Conservation (phyloP, 2,113 vertebrate species). For the Riparia riparia region DNA sequence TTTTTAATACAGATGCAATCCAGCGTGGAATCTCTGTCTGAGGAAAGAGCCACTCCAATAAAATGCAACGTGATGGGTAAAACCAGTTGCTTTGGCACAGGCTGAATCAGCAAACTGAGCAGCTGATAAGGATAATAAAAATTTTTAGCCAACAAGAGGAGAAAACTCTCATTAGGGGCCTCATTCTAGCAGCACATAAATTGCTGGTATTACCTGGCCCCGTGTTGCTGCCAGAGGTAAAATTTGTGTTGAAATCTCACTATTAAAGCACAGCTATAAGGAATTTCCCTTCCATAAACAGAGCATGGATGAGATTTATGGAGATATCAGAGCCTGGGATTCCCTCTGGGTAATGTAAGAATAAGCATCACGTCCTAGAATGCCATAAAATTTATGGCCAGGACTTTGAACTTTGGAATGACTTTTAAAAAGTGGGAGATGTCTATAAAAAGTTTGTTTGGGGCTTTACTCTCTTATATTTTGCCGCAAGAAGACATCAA, state of each 20-base stretch:
- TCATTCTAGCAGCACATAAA: background rate
- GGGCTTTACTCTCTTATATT: background rate
- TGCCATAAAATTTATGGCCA: background rate
- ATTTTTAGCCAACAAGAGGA: background rate
- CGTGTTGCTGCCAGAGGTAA: background rate
- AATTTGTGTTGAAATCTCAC: background rate
- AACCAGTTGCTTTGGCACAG: background rate
- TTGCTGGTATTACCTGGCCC: background rate
- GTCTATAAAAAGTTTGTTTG: background rate
- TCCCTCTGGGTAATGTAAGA: background rate
- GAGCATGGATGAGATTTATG: background rate
- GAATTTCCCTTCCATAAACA: background rate
- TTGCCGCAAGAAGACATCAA: background rate
- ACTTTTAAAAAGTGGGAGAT: background rate
- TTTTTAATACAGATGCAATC: background rate
- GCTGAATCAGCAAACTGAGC: background rate
- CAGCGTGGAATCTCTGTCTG: background rate
- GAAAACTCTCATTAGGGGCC: background rate
- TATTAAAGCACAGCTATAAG: fast-evolving
- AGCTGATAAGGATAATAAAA: background rate
- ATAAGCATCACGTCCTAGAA: background rate
- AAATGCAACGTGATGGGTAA: background rate
- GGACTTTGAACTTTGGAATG: background rate
- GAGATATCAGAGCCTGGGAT: background rate
- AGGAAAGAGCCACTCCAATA: background rate